Conservation (phyloP, 2,797 vertebrate species). For the Notolabrus celidotus region DNA sequence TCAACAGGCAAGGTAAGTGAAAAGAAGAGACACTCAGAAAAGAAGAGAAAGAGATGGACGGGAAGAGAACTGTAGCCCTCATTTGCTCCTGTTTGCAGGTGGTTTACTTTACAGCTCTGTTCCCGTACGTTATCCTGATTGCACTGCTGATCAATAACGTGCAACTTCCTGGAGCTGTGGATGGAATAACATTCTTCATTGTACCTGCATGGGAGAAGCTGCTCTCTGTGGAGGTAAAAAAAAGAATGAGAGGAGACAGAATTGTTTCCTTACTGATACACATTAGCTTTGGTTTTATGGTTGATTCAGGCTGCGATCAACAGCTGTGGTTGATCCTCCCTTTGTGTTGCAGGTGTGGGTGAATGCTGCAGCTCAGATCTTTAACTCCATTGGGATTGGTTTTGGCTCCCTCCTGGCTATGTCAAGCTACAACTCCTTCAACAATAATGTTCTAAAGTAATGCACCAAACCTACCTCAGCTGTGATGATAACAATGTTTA, state of each 20-base stretch:
- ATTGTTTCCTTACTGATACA: too few relatives aligned
- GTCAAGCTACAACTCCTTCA: conserved; percentile 87
- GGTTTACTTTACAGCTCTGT: conserved; percentile 86
- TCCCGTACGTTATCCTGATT: conserved; percentile 84
- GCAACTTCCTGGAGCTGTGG: conserved; percentile 84
- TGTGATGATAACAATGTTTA: not conserved
- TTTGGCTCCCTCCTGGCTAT: conserved; percentile 86
- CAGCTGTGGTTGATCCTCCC: not conserved
- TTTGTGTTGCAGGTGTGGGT: conserved; percentile 84
- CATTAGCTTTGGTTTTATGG: not conserved
- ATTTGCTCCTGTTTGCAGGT: conserved; percentile 67
- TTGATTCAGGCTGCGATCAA: not conserved
- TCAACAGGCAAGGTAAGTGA: conserved; percentile 84
- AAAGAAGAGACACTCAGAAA: not conserved
- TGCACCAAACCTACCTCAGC: not conserved
- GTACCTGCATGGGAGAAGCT: conserved; percentile 83
- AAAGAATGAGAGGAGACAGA: not conserved
- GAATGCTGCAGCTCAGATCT: conserved; percentile 87
- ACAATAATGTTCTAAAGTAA: conserved; percentile 87
- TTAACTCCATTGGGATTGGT: conserved; percentile 88
- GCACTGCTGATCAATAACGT: conserved; percentile 85
- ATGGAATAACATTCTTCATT: conserved; percentile 84
- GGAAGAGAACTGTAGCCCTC: not conserved
- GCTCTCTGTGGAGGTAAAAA: conserved; percentile 78
- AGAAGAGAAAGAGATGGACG: not conserved